Conservation (phyloP, 2,797 vertebrate genomes). For the Eupleurogrammus muticus region DNA sequence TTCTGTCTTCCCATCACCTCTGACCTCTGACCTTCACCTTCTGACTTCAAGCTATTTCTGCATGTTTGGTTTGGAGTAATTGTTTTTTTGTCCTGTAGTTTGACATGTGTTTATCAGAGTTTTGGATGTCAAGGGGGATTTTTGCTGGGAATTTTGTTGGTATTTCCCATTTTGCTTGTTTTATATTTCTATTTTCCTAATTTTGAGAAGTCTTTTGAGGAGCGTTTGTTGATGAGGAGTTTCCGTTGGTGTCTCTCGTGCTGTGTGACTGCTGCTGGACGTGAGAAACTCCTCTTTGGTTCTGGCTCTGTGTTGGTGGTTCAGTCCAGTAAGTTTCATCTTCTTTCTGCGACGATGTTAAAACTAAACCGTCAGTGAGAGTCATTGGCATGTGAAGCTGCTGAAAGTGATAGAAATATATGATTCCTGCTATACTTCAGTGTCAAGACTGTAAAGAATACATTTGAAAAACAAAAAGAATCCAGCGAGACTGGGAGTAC, state of each 20-base stretch:
- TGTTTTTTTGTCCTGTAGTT: neutral
- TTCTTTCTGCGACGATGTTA: neutral
- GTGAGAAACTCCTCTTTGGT: neutral
- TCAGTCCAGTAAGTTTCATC: slow-evolving; percentile 15
- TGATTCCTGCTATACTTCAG: neutral
- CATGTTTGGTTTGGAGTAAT: neutral
- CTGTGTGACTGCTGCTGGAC: slow-evolving; percentile 1
- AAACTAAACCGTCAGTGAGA: neutral
- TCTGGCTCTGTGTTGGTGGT: slow-evolving; percentile 5
- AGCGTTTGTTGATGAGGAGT: no score
- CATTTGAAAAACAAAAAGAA: neutral
- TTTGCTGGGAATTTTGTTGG: no score
- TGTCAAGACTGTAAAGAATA: no score
- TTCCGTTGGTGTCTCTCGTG: neutral
- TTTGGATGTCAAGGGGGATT: no score
- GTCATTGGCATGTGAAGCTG: neutral
- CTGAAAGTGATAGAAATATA: neutral
- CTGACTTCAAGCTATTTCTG: no score
- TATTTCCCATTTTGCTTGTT: no score
- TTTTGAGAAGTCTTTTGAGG: no score
- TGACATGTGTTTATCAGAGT: no score
- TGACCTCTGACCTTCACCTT: no score
- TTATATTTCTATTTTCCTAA: no score
- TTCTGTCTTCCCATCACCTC: no score
- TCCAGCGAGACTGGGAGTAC: no score